Percentiles rank a stretch among this genome's conserved stretches.
Evolutionary conservation across 2,888 invertebrate genomes (phyloP).

Genomic region (Ischnura elegans): DNA sequence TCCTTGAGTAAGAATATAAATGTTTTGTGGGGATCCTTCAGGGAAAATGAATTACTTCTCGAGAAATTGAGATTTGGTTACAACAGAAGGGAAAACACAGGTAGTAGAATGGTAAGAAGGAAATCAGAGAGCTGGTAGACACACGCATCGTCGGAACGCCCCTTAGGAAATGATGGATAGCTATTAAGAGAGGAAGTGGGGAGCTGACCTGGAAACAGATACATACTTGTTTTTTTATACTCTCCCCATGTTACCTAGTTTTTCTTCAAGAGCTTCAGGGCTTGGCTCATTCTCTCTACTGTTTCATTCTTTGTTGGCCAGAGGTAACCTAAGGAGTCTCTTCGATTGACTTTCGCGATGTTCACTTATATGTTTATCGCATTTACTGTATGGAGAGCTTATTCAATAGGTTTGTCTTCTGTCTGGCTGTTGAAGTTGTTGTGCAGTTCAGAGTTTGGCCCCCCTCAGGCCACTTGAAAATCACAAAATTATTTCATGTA

Average conservation of each 20-base stretch:
- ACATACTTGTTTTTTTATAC: neutral
- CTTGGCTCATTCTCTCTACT: neutral
- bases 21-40: neutral
- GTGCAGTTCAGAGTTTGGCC: too few relatives aligned
- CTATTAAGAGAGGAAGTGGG: constrained; percentile 18
- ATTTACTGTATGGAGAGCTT: too few relatives aligned
- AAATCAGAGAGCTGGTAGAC: neutral
- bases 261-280: neutral
- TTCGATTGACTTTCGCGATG: neutral
- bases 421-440: too few relatives aligned
- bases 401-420: too few relatives aligned
- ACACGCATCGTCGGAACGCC: neutral
- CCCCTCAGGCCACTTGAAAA: too few relatives aligned
- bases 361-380: neutral
- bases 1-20: too few relatives aligned
- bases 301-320: neutral
- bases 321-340: neutral
- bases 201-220: constrained; percentile 13
- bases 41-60: neutral
- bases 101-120: neutral
- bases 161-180: constrained; percentile 24
- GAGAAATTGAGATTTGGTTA: constrained; percentile 10
- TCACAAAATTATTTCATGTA: too few relatives aligned
- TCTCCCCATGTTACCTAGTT: constrained; percentile 31
- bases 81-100: neutral